Conservation (phyloP, 2,888 invertebrate species). For the Bruchidius siliquastri region DNA sequence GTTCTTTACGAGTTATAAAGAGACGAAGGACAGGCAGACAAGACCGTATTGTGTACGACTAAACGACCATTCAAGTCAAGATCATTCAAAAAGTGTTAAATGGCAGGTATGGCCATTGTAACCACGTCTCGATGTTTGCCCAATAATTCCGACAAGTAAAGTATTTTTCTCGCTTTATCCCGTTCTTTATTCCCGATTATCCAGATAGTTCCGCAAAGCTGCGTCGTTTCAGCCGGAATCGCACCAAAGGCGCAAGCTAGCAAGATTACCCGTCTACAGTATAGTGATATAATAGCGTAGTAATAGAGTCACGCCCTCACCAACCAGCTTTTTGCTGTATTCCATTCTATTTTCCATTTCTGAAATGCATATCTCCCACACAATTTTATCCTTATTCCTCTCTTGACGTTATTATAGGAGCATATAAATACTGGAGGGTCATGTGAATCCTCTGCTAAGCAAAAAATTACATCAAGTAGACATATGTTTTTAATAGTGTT, state of each 20-base stretch:
- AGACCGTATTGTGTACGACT: too few relatives aligned
- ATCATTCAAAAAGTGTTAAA: too few relatives aligned
- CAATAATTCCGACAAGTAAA: not conserved
- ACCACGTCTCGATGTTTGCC: not conserved
- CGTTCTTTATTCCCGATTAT: not conserved
- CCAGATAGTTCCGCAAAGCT: not conserved
- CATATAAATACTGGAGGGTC: not conserved
- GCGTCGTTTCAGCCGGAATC: not conserved
- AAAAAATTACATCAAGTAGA: too few relatives aligned
- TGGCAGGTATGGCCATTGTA: too few relatives aligned
- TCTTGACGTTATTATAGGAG: not conserved
- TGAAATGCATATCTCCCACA: not conserved
- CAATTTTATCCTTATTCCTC: not conserved
- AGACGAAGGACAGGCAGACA: too few relatives aligned
- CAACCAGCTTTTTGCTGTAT: not conserved
- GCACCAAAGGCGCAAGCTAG: not conserved
- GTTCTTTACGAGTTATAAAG: too few relatives aligned
- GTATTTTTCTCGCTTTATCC: not conserved
- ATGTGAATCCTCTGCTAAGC: too few relatives aligned
- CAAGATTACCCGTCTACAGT: not conserved
- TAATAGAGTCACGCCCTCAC: not conserved
- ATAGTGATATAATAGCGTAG: not conserved
- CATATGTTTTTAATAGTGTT: too few relatives aligned
- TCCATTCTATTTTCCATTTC: not conserved
- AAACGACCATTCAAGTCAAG: too few relatives aligned